Conservation (phyloP, 2,797 vertebrate species). For the Carcharodon carcharias region DNA sequence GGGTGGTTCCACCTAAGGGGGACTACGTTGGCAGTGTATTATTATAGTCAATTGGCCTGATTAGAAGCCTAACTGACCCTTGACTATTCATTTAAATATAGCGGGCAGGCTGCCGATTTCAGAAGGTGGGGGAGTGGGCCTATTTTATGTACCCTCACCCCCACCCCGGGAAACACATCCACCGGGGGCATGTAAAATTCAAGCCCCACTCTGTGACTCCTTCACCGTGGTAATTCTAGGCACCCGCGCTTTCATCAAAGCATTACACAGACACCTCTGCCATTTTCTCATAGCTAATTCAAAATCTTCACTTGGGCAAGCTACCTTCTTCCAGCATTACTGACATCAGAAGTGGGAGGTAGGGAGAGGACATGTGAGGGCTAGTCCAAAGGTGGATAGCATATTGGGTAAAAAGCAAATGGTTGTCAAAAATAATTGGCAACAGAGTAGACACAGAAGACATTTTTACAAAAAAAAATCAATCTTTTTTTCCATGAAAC, state of each 20-base stretch:
- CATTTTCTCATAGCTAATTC: neutral
- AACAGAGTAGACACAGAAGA: neutral
- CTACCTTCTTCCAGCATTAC: neutral
- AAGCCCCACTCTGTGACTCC: neutral
- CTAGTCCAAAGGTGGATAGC: neutral
- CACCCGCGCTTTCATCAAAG: neutral
- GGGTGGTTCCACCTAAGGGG: too few relatives aligned
- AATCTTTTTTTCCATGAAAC: neutral
- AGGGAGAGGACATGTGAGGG: neutral
- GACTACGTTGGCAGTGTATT: too few relatives aligned
- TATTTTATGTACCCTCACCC: too few relatives aligned
- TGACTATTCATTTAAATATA: too few relatives aligned
- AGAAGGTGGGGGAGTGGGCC: too few relatives aligned
- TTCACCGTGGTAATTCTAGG: neutral
- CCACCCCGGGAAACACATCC: too few relatives aligned
- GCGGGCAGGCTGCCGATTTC: too few relatives aligned
- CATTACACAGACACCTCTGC: neutral
- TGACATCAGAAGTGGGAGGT: neutral
- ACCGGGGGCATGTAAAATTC: too few relatives aligned
- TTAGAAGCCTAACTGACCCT: too few relatives aligned
- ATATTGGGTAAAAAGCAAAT: neutral
- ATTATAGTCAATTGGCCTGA: too few relatives aligned
- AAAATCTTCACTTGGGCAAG: neutral
- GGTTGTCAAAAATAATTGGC: neutral
- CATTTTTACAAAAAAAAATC: neutral